phyloP scores from a whole-genome alignment of 64 coral and sea anemone genomes.

The Trachythela sp. region DNA sequence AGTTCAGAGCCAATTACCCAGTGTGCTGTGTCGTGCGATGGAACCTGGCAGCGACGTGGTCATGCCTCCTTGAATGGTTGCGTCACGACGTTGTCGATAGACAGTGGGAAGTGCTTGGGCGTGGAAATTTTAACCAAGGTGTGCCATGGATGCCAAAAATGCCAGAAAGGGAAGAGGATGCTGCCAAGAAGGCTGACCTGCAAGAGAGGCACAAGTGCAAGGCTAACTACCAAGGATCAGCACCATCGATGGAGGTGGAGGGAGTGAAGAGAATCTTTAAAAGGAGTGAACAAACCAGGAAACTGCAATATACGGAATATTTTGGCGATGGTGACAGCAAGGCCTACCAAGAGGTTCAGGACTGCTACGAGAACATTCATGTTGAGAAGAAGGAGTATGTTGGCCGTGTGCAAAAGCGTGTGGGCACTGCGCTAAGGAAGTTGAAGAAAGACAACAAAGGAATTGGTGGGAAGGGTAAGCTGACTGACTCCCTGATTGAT shows the following conservation, averaged over 20 bases:
- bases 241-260: no score
- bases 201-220: no score
- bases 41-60: background rate
- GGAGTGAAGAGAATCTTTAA: background rate
- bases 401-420: background rate
- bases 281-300: background rate
- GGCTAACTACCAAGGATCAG: no score
- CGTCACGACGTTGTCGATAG: background rate
- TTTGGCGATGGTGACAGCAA: no score
- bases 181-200: background rate
- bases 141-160: background rate
- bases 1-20: background rate
- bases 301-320: background rate
- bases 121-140: background rate
- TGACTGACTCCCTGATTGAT: no score
- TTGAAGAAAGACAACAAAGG: no score
- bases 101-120: background rate
- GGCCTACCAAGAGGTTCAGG: background rate
- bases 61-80: background rate
- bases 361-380: background rate
- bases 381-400: slow-evolving; percentile 3
- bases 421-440: no score
- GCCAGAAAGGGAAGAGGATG: background rate
- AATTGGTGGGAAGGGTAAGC: no score
- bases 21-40: no score